These are phyloP conservation scores for Saxicola maurus DNA, from an alignment of 2,797 vertebrate species.

Conservation along the genomic window DNA sequence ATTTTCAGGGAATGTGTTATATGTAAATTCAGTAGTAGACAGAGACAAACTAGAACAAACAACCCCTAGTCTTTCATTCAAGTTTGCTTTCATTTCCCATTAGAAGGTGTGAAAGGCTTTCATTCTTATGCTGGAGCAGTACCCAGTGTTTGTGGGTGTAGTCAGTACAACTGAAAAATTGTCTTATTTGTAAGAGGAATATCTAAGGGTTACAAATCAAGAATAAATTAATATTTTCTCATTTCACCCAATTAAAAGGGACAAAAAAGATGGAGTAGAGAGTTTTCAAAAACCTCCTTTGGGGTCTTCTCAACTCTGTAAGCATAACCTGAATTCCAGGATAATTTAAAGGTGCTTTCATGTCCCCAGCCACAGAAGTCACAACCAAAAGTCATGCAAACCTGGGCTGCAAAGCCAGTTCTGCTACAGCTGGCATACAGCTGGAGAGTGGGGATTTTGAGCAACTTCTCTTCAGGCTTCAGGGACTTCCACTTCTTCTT, in stretches of 20 bases:
- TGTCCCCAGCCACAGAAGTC: not conserved
- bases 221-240: not conserved
- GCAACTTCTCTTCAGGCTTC: not conserved
- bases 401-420: not conserved
- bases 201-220: not conserved
- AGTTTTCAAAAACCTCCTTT: not conserved
- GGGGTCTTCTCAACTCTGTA: not conserved
- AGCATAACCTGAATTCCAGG: not conserved
- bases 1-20: not conserved
- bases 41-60: not conserved
- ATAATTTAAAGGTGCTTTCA: not conserved
- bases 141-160: not conserved
- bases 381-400: not conserved
- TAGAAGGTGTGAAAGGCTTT: not conserved
- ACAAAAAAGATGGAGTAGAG: not conserved
- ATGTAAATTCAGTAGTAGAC: not conserved
- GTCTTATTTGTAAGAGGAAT: not conserved
- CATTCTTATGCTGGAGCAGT: accelerated
- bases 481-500: not conserved
- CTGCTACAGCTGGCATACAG: not conserved
- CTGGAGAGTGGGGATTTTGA: not conserved
- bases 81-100: not conserved
- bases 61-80: not conserved
- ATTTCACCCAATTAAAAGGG: not conserved
- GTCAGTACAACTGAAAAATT: not conserved